Evolutionary conservation across 2,113 vertebrate species (phyloP), one percentile per base, ranked within the genome.

Genomic region (Xiphias gladius): DNA sequence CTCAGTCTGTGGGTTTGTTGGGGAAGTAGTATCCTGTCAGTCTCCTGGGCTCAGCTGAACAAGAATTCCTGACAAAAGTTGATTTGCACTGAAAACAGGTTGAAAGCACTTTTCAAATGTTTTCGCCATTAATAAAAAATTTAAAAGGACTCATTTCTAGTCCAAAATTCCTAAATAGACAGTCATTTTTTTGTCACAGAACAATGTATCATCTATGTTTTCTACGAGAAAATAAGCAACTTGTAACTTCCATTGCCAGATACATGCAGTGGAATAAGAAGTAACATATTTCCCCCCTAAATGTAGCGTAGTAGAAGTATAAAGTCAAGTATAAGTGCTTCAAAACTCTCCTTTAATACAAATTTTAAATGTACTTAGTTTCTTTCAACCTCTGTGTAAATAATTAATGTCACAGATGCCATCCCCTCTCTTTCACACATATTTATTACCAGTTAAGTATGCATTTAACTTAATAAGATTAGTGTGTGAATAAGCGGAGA

Each of bases 1-100:
- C 41, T 39, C 61, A 65, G 28, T 22, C 68, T 80, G 59, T 19
- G 46, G 80, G 35, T 41, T 19, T 79, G 61, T 65, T 76, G 39
- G 28, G 14, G 55, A 1, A 24, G 28, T 30, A 37, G 35, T 10
- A 69, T 46, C 62, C 43, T 58, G 66, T 24, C 70, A 57, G 10
- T 63, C 67, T 59, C 28, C 28, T 30, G 62, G 24, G 66, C 70
- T 66, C n/a, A 61, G 37, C 24, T 68, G 55, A 57, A 68, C 64
- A 76, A 48, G 68, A 52, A 52, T 52, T 22, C 43, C 17, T 20
- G 19, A n/a, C 22, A 54, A 9, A 54, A 54, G 22, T 22, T 22
- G 20, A 22, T 52, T n/a, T 54, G 8, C 10, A 22, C 52, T 54
- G 52, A n/a, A 11, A 22, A 20, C 43, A 46, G 20, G 7, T 52